Percentiles rank a stretch among this genome's conserved stretches.
These are phyloP conservation scores for Chrysoperla carnea DNA, from an alignment of 1,140 invertebrate species.

Conservation along the genomic window DNA sequence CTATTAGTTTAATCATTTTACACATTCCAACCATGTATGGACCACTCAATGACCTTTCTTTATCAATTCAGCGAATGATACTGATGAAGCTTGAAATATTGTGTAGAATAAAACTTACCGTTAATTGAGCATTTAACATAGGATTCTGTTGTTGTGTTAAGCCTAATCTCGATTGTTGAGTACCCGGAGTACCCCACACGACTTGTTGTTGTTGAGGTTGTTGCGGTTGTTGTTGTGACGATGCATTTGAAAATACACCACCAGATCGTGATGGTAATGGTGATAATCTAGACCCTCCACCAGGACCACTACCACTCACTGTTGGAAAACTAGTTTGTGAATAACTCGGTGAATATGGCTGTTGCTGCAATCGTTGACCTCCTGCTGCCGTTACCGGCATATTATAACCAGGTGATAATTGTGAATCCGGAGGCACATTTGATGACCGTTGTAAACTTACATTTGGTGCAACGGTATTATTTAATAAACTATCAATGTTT, in stretches of 20 bases:
- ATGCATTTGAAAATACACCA: slow-evolving; percentile 11
- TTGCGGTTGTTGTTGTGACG: slow-evolving; percentile 14
- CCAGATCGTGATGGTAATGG: slow-evolving; percentile 16
- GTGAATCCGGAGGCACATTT: slow-evolving; percentile 50
- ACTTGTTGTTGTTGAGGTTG: slow-evolving; percentile 6
- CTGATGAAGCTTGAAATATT: too few species aligned
- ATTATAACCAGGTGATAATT: slow-evolving; percentile 44
- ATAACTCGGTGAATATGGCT: slow-evolving; percentile 22
- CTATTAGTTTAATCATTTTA: too few species aligned
- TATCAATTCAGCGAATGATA: too few species aligned
- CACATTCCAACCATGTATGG: too few species aligned
- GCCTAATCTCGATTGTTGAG: slow-evolving; percentile 17
- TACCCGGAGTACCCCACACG: slow-evolving; percentile 8
- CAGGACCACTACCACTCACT: slow-evolving; percentile 3
- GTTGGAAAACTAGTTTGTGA: slow-evolving; percentile 15
- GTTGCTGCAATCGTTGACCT: slow-evolving; percentile 6
- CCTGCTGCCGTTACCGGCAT: slow-evolving; percentile 11
- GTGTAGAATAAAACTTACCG: slow-evolving; percentile 27
- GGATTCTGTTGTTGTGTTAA: slow-evolving; percentile 54
- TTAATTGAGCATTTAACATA: slow-evolving; percentile 60
- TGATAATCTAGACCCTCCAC: slow-evolving; percentile 9
- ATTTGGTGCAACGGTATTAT: slow-evolving; percentile 61
- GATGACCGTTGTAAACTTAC: slow-evolving; percentile 48
- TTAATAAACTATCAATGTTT: slow-evolving; percentile 59
- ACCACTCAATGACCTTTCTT: too few species aligned